These are phyloP conservation scores for Lates calcarifer DNA, from an alignment of 2,113 vertebrate species.

Conservation along the genomic window DNA sequence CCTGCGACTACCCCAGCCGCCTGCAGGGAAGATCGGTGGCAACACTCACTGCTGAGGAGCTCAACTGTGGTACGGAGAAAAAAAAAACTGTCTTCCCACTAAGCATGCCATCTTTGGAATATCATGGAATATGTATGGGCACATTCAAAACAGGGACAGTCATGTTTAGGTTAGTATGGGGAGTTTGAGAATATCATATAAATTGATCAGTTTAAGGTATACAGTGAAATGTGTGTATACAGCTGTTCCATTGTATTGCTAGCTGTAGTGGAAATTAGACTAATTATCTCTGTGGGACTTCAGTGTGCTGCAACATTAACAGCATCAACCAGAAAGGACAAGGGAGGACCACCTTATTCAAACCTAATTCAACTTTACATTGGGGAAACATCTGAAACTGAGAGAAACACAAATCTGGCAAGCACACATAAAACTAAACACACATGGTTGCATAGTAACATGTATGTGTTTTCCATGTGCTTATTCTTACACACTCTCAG, in stretches of 20 bases:
- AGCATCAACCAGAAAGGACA: not conserved
- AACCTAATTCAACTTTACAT: not conserved
- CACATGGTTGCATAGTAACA: not conserved
- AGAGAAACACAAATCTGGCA: not conserved
- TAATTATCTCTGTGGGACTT: not conserved
- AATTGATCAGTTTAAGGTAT: not conserved
- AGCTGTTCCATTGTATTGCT: not conserved
- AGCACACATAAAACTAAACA: not conserved
- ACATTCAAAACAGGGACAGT: not conserved
- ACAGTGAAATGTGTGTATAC: not conserved
- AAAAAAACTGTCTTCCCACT: not conserved
- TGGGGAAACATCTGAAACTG: not conserved
- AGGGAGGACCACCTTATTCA: not conserved
- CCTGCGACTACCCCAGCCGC: slow-evolving; percentile 92
- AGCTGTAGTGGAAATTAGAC: not conserved
- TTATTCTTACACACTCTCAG: not conserved
- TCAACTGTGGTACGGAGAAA: slow-evolving; percentile 92
- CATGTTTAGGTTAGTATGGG: not conserved
- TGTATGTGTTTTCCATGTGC: not conserved
- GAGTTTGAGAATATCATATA: not conserved
- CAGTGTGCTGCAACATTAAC: not conserved
- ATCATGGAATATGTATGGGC: not conserved
- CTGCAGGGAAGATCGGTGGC: slow-evolving; percentile 97
- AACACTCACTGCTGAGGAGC: slow-evolving; percentile 93
- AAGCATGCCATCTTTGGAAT: not conserved